Conservation (phyloP, 2,113 vertebrate species). For the Amphiprion percula region DNA sequence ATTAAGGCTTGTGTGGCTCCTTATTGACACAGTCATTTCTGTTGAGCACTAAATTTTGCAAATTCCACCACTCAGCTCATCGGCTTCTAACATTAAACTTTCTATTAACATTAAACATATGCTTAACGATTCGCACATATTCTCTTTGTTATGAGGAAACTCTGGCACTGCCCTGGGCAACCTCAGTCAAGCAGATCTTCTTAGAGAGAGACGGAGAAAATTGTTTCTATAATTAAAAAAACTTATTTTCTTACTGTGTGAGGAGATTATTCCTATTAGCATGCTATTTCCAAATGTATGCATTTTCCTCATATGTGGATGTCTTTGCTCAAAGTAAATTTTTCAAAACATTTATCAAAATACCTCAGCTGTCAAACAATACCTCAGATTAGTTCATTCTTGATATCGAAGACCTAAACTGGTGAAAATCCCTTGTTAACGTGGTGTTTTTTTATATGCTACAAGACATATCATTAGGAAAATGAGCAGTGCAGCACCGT, state of each 20-base stretch:
- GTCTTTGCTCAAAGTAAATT: too few species aligned
- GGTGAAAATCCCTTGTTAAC: too few species aligned
- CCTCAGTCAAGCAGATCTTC: constrained; percentile 4
- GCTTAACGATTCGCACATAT: constrained; percentile 24
- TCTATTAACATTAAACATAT: constrained; percentile 57
- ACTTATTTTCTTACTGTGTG: not conserved
- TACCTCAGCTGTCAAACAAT: too few species aligned
- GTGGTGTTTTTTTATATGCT: too few species aligned
- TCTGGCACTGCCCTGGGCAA: constrained; percentile 29
- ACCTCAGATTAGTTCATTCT: too few species aligned
- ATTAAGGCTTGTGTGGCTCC: constrained; percentile 25
- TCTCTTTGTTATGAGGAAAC: constrained; percentile 34
- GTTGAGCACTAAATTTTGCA: constrained; percentile 29
- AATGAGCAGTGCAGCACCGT: too few species aligned
- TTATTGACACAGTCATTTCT: constrained; percentile 39
- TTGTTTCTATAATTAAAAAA: constrained; percentile 18
- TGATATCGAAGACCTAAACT: too few species aligned
- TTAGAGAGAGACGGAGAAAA: constrained; percentile 6
- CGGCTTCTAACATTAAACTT: constrained; percentile 26
- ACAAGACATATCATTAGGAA: too few species aligned
- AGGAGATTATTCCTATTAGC: too few species aligned
- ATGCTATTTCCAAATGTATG: too few species aligned
- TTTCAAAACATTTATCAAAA: too few species aligned
- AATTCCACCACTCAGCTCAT: constrained; percentile 43
- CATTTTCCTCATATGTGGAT: too few species aligned